Conservation (phyloP, 2,113 vertebrate genomes). For the Circaetus cinerascens region DNA sequence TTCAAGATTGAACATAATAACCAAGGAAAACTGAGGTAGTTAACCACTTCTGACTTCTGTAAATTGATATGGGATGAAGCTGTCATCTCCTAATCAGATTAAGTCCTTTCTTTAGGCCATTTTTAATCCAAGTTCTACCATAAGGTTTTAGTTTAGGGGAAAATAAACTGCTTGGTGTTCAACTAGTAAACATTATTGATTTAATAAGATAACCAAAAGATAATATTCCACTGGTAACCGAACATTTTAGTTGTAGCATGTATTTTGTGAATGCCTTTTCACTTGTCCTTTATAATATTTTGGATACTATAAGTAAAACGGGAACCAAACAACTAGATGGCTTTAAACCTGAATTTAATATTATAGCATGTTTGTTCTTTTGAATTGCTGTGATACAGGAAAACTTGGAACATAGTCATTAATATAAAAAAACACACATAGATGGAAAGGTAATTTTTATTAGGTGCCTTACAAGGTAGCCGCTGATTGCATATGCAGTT, state of each 20-base stretch:
- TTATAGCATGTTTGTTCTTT: neutral
- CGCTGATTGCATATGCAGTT: neutral
- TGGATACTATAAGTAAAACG: neutral
- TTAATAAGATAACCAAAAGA: neutral
- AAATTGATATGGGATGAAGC: constrained; percentile 51
- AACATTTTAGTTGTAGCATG: neutral
- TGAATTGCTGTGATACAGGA: neutral
- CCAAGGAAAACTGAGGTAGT: constrained; percentile 39
- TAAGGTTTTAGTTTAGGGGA: neutral
- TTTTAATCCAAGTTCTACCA: constrained; percentile 31
- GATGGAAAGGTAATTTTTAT: neutral
- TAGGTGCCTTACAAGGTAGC: neutral
- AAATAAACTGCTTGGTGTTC: constrained; percentile 11
- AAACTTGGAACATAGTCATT: neutral
- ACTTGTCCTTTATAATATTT: neutral
- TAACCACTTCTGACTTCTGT: constrained; percentile 47
- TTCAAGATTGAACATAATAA: constrained; percentile 48
- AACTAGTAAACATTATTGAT: neutral
- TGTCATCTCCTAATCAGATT: constrained; percentile 58
- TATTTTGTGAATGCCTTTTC: neutral
- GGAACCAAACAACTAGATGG: neutral
- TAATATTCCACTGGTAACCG: neutral
- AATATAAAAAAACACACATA: neutral
- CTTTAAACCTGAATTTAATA: neutral
- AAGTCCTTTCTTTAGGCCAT: constrained; percentile 38